A percentile compares a stretch with the other conserved stretches of the same genome.
phyloP scores from a whole-genome alignment of 2,888 invertebrate genomes.

The Cephus runcator region DNA sequence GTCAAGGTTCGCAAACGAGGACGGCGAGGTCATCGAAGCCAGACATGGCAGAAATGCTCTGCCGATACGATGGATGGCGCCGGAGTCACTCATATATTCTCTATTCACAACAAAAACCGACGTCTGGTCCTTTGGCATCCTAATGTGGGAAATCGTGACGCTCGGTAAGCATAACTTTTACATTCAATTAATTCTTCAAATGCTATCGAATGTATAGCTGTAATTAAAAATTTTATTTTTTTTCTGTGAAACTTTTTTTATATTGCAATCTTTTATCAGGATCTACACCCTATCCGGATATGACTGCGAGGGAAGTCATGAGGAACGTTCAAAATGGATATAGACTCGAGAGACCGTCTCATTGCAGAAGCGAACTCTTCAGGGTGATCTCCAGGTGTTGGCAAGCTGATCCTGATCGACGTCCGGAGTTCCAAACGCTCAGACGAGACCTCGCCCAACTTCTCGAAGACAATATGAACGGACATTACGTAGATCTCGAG shows the following conservation, averaged over 20 bases:
- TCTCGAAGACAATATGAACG: slow-evolving; percentile 72
- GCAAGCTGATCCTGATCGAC: slow-evolving; percentile 77
- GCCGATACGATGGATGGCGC: slow-evolving; percentile 88
- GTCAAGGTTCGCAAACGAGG: slow-evolving; percentile 74
- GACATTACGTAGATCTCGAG: slow-evolving; percentile 77
- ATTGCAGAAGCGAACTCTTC: slow-evolving; percentile 79
- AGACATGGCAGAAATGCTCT: slow-evolving; percentile 70
- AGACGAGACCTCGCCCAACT: slow-evolving; percentile 72
- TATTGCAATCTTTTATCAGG: slow-evolving; percentile 67
- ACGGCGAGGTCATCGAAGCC: slow-evolving; percentile 67
- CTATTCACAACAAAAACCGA: slow-evolving; percentile 85
- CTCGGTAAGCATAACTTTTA: slow-evolving; percentile 69
- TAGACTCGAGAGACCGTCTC: slow-evolving; percentile 81
- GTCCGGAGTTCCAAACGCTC: slow-evolving; percentile 78
- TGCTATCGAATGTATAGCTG: no score
- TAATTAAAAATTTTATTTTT: background rate
- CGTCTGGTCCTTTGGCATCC: slow-evolving; percentile 88
- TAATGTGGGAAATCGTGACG: slow-evolving; percentile 89
- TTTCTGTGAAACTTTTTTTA: background rate
- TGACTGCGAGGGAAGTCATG: slow-evolving; percentile 86
- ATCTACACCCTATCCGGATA: slow-evolving; percentile 86
- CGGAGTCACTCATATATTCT: slow-evolving; percentile 82
- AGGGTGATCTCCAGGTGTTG: slow-evolving; percentile 73
- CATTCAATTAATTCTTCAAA: background rate
- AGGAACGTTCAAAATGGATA: slow-evolving; percentile 82